Evolutionary conservation across 2,113 vertebrate species (phyloP).

Genomic region (Muscicapa adusta): DNA sequence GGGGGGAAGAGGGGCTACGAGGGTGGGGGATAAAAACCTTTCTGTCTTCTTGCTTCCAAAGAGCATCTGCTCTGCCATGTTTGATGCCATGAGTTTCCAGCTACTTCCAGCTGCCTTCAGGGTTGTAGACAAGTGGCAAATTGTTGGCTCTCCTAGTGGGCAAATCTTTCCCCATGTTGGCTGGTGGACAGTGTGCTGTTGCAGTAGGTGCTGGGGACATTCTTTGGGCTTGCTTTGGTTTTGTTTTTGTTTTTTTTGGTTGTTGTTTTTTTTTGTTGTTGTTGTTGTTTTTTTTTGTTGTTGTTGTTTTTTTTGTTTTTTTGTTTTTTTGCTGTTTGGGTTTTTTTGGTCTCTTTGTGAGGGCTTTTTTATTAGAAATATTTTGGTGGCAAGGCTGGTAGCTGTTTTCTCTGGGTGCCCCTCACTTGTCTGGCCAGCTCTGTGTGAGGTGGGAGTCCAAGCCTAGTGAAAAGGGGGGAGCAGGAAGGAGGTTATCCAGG

Average conservation of each 20-base stretch:
- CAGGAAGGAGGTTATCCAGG: not conserved
- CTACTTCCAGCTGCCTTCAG: not conserved
- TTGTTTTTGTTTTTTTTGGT: not conserved
- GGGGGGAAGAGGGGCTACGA: not conserved
- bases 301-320: not conserved
- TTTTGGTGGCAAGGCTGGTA: not conserved
- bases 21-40: slow-evolving; percentile 41
- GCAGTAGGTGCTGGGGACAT: not conserved
- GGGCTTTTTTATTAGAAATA: not conserved
- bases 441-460: fast-evolving
- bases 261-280: not conserved
- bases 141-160: not conserved
- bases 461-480: not conserved
- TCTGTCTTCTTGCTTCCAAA: slow-evolving; percentile 16
- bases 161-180: not conserved
- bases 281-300: too few relatives aligned
- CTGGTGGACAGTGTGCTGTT: not conserved
- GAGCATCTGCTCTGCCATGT: not conserved
- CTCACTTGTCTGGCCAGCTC: fast-evolving
- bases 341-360: too few relatives aligned
- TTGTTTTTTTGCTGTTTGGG: too few relatives aligned
- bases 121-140: not conserved
- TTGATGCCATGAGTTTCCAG: not conserved
- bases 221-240: not conserved
- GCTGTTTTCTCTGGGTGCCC: not conserved